phyloP scores from a whole-genome alignment of 2,113 vertebrate genomes.

The Galemys pyrenaicus region DNA sequence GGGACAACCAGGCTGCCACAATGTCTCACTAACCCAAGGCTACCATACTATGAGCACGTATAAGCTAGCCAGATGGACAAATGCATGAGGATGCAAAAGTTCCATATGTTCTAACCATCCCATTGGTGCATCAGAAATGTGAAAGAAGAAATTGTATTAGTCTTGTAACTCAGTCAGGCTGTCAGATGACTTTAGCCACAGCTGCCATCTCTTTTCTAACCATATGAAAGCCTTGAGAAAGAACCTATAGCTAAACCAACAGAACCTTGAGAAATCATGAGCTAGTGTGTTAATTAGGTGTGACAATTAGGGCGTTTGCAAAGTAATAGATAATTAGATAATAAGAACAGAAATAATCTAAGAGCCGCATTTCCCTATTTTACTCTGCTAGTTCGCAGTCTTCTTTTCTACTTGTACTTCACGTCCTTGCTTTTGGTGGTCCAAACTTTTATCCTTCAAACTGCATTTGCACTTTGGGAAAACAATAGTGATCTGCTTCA shows the following conservation, averaged over 20 bases:
- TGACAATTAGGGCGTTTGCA: neutral
- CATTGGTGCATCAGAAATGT: neutral
- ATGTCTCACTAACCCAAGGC: neutral
- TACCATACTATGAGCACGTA: neutral
- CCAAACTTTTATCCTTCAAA: neutral
- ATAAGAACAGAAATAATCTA: neutral
- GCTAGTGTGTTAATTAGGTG: neutral
- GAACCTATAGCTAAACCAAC: neutral
- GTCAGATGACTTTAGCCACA: neutral
- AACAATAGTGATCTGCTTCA: constrained; percentile 11
- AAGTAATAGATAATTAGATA: neutral
- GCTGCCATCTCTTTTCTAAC: neutral
- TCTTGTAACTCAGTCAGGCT: neutral
- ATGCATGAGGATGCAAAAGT: neutral
- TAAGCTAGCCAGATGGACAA: neutral
- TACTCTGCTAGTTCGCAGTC: neutral
- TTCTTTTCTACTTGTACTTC: neutral
- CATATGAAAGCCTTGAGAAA: neutral
- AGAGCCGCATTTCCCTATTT: neutral
- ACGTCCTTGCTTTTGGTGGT: neutral
- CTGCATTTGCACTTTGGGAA: neutral
- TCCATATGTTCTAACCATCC: neutral
- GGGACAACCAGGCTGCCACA: neutral
- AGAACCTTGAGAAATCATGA: neutral
- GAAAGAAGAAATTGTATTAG: neutral